Evolutionary conservation across 2,113 vertebrate species (phyloP).

Genomic region (Numenius arquata): DNA sequence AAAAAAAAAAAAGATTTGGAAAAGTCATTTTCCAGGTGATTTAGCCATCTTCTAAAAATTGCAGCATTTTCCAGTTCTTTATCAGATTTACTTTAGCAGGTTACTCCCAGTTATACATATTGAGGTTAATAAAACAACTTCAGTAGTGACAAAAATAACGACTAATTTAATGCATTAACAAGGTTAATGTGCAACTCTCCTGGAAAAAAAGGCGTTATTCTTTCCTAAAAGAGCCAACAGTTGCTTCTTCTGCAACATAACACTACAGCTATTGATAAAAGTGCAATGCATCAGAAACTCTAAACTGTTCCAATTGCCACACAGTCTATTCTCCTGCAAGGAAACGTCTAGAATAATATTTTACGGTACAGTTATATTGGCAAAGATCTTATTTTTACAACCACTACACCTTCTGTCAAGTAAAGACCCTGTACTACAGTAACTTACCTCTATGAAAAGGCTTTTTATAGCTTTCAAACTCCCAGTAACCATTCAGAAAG

Average conservation of each 20-base stretch:
- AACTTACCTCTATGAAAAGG: background rate
- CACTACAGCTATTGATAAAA: background rate
- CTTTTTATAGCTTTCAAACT: background rate
- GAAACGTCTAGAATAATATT: background rate
- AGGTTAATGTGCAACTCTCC: background rate
- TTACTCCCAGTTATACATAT: background rate
- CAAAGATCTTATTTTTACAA: background rate
- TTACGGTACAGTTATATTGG: background rate
- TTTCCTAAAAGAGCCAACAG: background rate
- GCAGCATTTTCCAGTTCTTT: background rate
- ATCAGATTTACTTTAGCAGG: background rate
- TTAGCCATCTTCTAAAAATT: background rate
- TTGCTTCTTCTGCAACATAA: background rate
- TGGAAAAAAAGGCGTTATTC: background rate
- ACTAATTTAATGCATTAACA: background rate
- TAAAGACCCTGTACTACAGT: background rate
- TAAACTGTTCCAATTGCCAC: background rate
- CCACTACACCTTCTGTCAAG: background rate
- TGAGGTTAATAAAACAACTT: background rate
- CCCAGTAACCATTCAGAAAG: background rate
- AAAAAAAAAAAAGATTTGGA: background rate
- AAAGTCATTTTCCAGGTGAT: background rate
- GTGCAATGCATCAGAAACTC: background rate
- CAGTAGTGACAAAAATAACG: background rate
- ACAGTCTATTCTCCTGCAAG: background rate